Evolutionary conservation across 37 sponge, comb jelly and placozoan species (phyloP).

Genomic region (Agelas oroides): DNA sequence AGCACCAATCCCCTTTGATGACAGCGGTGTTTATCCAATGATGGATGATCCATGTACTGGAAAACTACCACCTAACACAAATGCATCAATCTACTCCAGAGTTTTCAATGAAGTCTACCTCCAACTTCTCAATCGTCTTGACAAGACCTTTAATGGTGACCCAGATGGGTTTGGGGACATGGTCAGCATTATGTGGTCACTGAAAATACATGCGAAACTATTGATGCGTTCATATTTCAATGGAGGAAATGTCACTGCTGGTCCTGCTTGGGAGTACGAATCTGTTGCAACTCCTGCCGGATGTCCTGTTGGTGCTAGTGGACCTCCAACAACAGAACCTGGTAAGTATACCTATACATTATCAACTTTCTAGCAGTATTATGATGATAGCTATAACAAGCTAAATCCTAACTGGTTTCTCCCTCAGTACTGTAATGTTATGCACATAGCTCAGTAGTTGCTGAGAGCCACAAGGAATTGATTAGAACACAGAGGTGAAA

Average conservation of each 20-base stretch:
- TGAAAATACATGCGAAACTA: constrained; percentile 45
- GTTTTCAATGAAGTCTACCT: constrained; percentile 54
- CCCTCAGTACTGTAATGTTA: too few relatives aligned
- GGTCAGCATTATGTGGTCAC: constrained; percentile 51
- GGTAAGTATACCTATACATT: too few relatives aligned
- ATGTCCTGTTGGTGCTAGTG: too few relatives aligned
- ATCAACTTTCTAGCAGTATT: too few relatives aligned
- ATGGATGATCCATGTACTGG: constrained; percentile 47
- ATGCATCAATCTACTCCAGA: constrained; percentile 39
- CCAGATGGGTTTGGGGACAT: constrained; percentile 26
- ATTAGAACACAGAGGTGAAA: too few relatives aligned
- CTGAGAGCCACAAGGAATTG: too few relatives aligned
- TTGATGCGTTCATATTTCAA: constrained; percentile 10
- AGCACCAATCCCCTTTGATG: constrained; percentile 35
- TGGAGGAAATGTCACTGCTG: constrained; percentile 25
- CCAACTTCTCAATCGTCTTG: constrained; percentile 19
- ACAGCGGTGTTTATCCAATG: constrained; percentile 72
- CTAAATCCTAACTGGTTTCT: too few relatives aligned
- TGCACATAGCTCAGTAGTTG: too few relatives aligned
- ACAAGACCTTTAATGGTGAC: constrained; percentile 44
- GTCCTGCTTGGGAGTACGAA: constrained; percentile 66
- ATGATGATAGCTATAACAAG: too few relatives aligned
- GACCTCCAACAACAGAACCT: too few relatives aligned
- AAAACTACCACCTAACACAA: constrained; percentile 7
- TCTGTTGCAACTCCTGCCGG: not conserved